Conservation (phyloP, 2,888 invertebrate genomes). For the Thera britannica region DNA sequence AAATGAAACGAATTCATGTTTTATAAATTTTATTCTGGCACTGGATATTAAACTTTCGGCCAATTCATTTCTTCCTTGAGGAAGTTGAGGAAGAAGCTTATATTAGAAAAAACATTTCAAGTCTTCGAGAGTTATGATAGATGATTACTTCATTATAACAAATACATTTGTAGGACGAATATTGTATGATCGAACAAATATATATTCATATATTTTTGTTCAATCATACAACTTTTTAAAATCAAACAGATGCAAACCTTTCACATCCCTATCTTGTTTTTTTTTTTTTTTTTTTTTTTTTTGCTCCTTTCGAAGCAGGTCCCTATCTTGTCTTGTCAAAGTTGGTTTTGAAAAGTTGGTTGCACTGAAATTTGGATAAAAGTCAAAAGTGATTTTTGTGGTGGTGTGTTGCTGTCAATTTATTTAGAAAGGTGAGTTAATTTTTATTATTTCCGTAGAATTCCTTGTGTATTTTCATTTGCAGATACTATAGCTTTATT, state of each 20-base stretch:
- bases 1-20: not conserved
- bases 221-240: not conserved
- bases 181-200: too few relatives aligned
- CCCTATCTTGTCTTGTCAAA: not conserved
- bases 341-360: not conserved
- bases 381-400: constrained; percentile 65
- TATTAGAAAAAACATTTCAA: too few relatives aligned
- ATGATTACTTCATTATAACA: too few relatives aligned
- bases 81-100: too few relatives aligned
- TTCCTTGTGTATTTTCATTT: constrained; percentile 33
- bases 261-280: not conserved
- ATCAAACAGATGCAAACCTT: not conserved
- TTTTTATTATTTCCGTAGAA: constrained; percentile 50
- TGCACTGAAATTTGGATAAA: not conserved
- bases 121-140: too few relatives aligned
- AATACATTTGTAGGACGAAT: too few relatives aligned
- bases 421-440: constrained; percentile 76
- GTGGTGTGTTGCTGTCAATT: constrained; percentile 79
- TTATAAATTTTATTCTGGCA: too few relatives aligned
- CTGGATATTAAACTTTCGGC: too few relatives aligned
- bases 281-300: not conserved
- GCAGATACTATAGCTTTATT: constrained; percentile 21
- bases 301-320: not conserved
- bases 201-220: not conserved
- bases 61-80: too few relatives aligned